A percentile compares a stretch with the other conserved stretches of the same genome.
These are phyloP conservation scores for Zoanthus sansibaricus DNA, from an alignment of 92 coral and sea anemone species.

Conservation along the genomic window DNA sequence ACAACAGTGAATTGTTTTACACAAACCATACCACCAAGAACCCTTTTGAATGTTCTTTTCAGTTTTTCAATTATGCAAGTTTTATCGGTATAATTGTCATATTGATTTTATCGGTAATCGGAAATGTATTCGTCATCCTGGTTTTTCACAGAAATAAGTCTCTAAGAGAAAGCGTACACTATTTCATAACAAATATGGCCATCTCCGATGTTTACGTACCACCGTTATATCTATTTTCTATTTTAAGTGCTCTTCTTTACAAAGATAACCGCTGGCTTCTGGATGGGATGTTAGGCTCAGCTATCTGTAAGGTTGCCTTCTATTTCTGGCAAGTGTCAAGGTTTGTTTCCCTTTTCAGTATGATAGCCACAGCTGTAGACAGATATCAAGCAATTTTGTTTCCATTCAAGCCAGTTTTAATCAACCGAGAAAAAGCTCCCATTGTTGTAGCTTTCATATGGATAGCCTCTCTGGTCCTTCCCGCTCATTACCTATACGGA, in stretches of 20 bases:
- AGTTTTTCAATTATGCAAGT: background rate
- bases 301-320: background rate
- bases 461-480: background rate
- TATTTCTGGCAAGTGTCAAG: background rate
- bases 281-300: background rate
- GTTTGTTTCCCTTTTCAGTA: background rate
- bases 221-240: background rate
- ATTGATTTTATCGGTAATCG: background rate
- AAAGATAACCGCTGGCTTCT: slow-evolving; percentile 3
- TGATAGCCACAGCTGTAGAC: background rate
- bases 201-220: background rate
- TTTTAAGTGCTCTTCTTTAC: background rate
- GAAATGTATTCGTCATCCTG: background rate
- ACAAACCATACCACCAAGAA: background rate
- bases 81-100: background rate
- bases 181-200: background rate
- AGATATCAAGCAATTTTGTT: background rate
- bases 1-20: background rate
- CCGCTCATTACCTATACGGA: background rate
- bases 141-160: background rate
- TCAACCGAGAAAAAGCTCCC: background rate
- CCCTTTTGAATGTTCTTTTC: background rate
- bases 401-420: background rate
- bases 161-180: background rate
- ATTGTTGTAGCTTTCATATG: background rate